phyloP scores from a whole-genome alignment of 2,113 vertebrate species.

The Falco punctatus region DNA sequence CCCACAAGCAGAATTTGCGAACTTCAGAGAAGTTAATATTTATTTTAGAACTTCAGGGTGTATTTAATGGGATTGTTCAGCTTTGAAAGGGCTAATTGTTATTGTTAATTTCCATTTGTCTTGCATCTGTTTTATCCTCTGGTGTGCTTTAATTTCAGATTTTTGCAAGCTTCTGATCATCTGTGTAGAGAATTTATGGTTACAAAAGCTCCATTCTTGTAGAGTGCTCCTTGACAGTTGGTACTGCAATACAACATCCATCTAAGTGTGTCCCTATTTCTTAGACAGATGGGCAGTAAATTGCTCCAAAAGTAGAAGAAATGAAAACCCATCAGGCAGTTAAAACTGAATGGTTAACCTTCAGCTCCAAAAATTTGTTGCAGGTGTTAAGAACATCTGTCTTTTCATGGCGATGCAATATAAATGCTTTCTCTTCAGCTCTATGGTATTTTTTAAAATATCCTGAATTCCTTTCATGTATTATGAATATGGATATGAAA shows the following conservation, averaged over 20 bases:
- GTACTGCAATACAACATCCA: not conserved
- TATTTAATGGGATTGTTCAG: not conserved
- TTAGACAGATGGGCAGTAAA: not conserved
- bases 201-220: not conserved
- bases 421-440: not conserved
- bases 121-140: not conserved
- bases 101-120: not conserved
- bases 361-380: not conserved
- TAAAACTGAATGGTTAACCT: not conserved
- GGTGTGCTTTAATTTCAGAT: not conserved
- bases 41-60: not conserved
- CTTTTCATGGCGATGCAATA: not conserved
- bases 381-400: not conserved
- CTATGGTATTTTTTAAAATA: not conserved
- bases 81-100: not conserved
- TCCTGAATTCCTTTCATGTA: not conserved
- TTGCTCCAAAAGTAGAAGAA: not conserved
- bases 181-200: not conserved
- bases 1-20: not conserved
- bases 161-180: not conserved
- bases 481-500: not conserved
- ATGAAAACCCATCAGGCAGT: not conserved
- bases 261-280: not conserved
- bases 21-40: not conserved
- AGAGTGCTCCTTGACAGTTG: not conserved